phyloP scores from a whole-genome alignment of 1,140 invertebrate species.

The Formica exsecta region DNA sequence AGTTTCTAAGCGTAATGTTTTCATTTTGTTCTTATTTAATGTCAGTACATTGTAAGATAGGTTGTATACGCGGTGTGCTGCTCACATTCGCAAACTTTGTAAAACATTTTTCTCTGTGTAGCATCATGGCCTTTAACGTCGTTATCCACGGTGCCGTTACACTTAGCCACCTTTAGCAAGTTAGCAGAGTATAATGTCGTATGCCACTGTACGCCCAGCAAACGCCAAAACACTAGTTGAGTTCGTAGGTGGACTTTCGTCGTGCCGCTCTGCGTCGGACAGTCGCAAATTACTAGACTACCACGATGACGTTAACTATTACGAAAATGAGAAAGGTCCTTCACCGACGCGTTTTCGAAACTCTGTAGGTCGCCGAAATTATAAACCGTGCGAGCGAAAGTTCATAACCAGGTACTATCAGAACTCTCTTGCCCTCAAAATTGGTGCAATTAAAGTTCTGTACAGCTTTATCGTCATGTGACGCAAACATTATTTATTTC shows the following conservation, averaged over 20 bases:
- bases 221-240: slow-evolving; percentile 56
- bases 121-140: slow-evolving; percentile 48
- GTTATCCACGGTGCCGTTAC: slow-evolving; percentile 54
- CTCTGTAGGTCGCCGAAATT: slow-evolving; percentile 48
- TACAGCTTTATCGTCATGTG: not conserved
- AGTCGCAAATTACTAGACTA: slow-evolving; percentile 64
- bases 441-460: slow-evolving; percentile 30
- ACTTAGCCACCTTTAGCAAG: slow-evolving; percentile 61
- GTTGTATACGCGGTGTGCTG: not conserved
- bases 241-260: slow-evolving; percentile 57
- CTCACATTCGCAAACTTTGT: slow-evolving; percentile 32
- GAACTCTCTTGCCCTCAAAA: slow-evolving; percentile 22
- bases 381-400: slow-evolving; percentile 52
- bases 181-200: slow-evolving; percentile 55
- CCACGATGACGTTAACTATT: slow-evolving; percentile 62
- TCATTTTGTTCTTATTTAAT: slow-evolving; percentile 15
- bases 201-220: slow-evolving; percentile 16
- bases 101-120: slow-evolving; percentile 43
- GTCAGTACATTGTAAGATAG: not conserved
- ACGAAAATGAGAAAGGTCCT: slow-evolving; percentile 62
- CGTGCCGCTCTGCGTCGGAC: slow-evolving; percentile 46
- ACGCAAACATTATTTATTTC: not conserved
- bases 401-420: slow-evolving; percentile 42
- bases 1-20: slow-evolving; percentile 3
- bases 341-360: slow-evolving; percentile 43